Evolutionary conservation across 2,113 vertebrate species (phyloP).

Genomic region (Australoheros scitulus): DNA sequence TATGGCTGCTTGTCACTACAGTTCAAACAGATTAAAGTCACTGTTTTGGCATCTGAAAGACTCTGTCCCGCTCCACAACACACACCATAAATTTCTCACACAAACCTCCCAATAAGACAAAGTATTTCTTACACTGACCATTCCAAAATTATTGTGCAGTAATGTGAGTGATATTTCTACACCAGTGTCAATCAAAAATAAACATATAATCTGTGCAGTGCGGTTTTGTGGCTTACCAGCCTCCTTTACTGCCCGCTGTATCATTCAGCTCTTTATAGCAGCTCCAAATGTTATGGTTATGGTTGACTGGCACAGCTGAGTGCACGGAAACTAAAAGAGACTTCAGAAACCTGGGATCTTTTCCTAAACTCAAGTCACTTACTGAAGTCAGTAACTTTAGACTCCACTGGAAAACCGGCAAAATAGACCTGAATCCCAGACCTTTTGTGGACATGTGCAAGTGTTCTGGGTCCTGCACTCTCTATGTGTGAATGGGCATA

Average conservation of each 20-base stretch:
- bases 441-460: not conserved
- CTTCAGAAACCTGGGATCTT: not conserved
- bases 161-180: constrained; percentile 23
- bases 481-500: not conserved
- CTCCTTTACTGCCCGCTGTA: constrained; percentile 3
- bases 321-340: not conserved
- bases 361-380: not conserved
- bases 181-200: constrained; percentile 5
- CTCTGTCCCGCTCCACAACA: not conserved
- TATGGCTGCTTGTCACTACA: not conserved
- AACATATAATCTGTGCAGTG: constrained; percentile 41
- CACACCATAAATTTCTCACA: not conserved
- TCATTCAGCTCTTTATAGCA: constrained; percentile 18
- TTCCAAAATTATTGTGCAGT: constrained; percentile 17
- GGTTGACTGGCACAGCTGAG: constrained; percentile 6
- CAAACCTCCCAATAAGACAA: not conserved
- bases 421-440: not conserved
- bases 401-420: not conserved
- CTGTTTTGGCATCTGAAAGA: not conserved
- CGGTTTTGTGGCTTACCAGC: constrained; percentile 48
- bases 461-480: not conserved
- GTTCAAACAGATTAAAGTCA: not conserved
- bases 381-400: not conserved
- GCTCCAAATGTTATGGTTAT: not conserved
- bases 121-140: not conserved